A percentile compares a stretch with the other conserved stretches of the same genome.
These are phyloP conservation scores for Baryphthengus martii DNA, from an alignment of 2,113 vertebrate species.

Conservation along the genomic window DNA sequence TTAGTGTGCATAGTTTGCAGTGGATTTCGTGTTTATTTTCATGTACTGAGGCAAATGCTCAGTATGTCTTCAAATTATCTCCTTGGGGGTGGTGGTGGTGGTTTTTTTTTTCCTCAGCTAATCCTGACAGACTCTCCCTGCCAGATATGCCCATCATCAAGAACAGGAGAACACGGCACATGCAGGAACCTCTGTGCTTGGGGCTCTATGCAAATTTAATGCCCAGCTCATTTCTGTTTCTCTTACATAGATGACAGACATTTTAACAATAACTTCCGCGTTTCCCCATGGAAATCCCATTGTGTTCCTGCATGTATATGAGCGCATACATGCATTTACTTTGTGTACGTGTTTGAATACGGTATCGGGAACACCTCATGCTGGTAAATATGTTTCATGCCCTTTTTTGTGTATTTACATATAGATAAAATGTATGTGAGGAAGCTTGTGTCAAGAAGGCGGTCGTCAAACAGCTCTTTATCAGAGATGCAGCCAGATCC, in stretches of 20 bases:
- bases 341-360: slow-evolving; percentile 20
- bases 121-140: slow-evolving; percentile 77
- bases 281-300: slow-evolving; percentile 67
- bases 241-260: slow-evolving; percentile 75
- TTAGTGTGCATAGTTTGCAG: slow-evolving; percentile 45
- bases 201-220: slow-evolving; percentile 82
- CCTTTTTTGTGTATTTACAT: slow-evolving; percentile 52
- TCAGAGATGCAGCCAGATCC: slow-evolving; percentile 69
- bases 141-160: slow-evolving; percentile 81
- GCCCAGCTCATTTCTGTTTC: slow-evolving; percentile 79
- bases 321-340: slow-evolving; percentile 30
- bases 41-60: slow-evolving; percentile 76
- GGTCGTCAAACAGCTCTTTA: slow-evolving; percentile 60
- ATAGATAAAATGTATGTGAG: slow-evolving; percentile 41
- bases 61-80: slow-evolving; percentile 81
- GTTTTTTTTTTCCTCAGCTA: slow-evolving; percentile 67
- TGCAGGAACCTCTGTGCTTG: slow-evolving; percentile 73
- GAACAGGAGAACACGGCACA: slow-evolving; percentile 63
- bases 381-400: slow-evolving; percentile 51
- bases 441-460: slow-evolving; percentile 43
- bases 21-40: slow-evolving; percentile 78
- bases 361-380: slow-evolving; percentile 38
- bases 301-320: slow-evolving; percentile 53
- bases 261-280: slow-evolving; percentile 72
- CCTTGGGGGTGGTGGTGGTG: slow-evolving; percentile 68